Evolutionary conservation across 2,113 vertebrate species (phyloP), one percentile per base, ranked within the genome.

Genomic region (Calypte anna): DNA sequence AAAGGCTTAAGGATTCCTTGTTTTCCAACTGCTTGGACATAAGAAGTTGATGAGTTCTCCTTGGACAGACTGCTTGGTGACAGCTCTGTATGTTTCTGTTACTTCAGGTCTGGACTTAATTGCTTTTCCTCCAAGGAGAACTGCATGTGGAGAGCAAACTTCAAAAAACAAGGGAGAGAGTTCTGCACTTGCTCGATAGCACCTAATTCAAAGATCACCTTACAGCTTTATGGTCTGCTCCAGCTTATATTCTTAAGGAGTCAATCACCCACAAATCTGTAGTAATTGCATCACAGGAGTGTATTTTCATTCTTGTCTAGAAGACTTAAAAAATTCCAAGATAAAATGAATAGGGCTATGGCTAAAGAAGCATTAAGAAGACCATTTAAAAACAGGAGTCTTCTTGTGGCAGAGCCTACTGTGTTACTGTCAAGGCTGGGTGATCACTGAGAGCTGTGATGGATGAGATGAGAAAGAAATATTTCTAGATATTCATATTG

Each of bases 401-500:
- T 88, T 82, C n/a, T 38, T 83, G 24, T 74, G 88, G 38, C 68
- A 70, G 21, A 86, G 13, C 11, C 61, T 82, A 33, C 77, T 85
- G 55, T 91, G 55, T 66, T 96, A 75, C 85, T 83, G 73, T 94
- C 91, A 94, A 66, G 68, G 48, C 55, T 83, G 64, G 53, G 13
- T 68, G 76, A 88, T 78, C 88, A 91, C 79, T 96, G 85, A 91
- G 76, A 96, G 68, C 30, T 4, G 0, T 91, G 85, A 96, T 82
- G 57, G 82, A 95, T 95, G 82, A 91, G 75, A 51, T 75, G 79
- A 33, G 84, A 88, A 85, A 77, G 63, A 94, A 87, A 90, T 85
- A 94, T 91, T 97, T 91, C 88, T 81, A 95, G 91, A 93, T 88
- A 93, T 95, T 94, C 94, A 86, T 95, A 95, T 78, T 90, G 84